phyloP scores from a whole-genome alignment of 2,888 invertebrate species.

The Heliothis peltigera region DNA sequence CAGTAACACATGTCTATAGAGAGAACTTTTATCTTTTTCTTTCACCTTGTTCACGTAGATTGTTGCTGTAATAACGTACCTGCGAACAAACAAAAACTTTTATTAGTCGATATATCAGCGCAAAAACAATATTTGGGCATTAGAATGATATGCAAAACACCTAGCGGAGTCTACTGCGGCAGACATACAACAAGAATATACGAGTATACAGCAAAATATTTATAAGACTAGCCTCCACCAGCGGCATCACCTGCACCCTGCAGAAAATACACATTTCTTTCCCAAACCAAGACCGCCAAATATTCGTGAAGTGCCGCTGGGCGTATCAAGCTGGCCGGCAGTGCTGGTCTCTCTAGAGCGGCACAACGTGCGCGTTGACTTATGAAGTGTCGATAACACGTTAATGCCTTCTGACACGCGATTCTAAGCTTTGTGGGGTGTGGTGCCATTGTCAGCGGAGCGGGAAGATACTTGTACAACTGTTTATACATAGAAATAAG shows the following conservation, averaged over 20 bases:
- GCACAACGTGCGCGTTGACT: conserved; percentile 47
- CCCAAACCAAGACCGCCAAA: too few relatives aligned
- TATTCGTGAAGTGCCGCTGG: not conserved
- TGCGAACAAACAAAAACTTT: not conserved
- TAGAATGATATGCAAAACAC: too few relatives aligned
- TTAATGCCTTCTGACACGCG: conserved; percentile 65
- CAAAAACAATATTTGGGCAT: too few relatives aligned
- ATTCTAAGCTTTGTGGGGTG: conserved; percentile 47
- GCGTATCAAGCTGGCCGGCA: not conserved
- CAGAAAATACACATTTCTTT: too few relatives aligned
- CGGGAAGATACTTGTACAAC: too few relatives aligned
- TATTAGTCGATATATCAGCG: not conserved
- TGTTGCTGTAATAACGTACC: not conserved
- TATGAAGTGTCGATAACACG: conserved; percentile 70
- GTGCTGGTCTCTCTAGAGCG: not conserved
- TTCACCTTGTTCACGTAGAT: not conserved
- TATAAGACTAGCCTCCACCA: too few relatives aligned
- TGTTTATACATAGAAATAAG: too few relatives aligned
- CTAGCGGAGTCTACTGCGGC: too few relatives aligned
- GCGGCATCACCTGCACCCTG: too few relatives aligned
- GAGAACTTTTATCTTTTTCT: not conserved
- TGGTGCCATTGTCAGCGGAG: conserved; percentile 17
- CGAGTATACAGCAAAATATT: too few relatives aligned
- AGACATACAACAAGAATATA: too few relatives aligned
- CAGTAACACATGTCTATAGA: too few relatives aligned